Evolutionary conservation across 2,888 invertebrate species (phyloP).

Genomic region (Hypsopygia costalis): DNA sequence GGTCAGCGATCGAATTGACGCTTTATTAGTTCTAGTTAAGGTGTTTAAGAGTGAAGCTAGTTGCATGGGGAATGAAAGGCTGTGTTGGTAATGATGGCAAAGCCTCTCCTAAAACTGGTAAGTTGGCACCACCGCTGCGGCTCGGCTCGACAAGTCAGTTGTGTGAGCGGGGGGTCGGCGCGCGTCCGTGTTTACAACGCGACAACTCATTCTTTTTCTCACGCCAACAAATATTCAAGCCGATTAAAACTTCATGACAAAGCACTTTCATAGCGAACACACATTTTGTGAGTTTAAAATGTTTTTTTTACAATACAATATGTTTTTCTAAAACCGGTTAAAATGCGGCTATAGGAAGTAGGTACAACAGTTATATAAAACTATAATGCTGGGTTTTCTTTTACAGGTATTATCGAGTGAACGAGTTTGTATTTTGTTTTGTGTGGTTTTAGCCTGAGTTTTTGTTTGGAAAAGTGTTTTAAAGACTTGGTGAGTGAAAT

Average conservation of each 20-base stretch:
- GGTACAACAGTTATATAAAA: slow-evolving; percentile 61
- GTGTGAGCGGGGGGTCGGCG: slow-evolving; percentile 34
- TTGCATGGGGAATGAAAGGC: slow-evolving; percentile 1
- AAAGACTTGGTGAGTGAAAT: slow-evolving; percentile 46
- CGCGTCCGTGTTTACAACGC: slow-evolving; percentile 27
- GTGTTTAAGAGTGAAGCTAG: slow-evolving; percentile 5
- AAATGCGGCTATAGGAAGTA: slow-evolving; percentile 41
- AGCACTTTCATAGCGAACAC: slow-evolving; percentile 10
- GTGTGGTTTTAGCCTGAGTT: slow-evolving; percentile 40
- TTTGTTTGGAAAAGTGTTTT: slow-evolving; percentile 39
- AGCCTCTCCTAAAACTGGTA: slow-evolving; percentile 6
- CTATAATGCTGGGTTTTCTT: slow-evolving; percentile 47
- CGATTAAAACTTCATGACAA: slow-evolving; percentile 28
- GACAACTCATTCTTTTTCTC: slow-evolving; percentile 17
- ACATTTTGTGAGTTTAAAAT: slow-evolving; percentile 20
- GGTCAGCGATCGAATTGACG: slow-evolving; percentile 1
- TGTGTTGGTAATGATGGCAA: background rate
- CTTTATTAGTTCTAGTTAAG: slow-evolving; percentile 11
- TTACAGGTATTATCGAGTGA: slow-evolving; percentile 36
- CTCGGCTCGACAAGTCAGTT: slow-evolving; percentile 31
- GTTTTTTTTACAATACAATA: slow-evolving; percentile 11
- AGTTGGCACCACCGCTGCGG: slow-evolving; percentile 6
- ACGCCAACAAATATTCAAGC: slow-evolving; percentile 27
- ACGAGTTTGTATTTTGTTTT: slow-evolving; percentile 37
- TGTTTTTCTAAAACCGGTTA: slow-evolving; percentile 37